phyloP scores from a whole-genome alignment of 2,888 invertebrate species.

The Trileptium ribeirensis region DNA sequence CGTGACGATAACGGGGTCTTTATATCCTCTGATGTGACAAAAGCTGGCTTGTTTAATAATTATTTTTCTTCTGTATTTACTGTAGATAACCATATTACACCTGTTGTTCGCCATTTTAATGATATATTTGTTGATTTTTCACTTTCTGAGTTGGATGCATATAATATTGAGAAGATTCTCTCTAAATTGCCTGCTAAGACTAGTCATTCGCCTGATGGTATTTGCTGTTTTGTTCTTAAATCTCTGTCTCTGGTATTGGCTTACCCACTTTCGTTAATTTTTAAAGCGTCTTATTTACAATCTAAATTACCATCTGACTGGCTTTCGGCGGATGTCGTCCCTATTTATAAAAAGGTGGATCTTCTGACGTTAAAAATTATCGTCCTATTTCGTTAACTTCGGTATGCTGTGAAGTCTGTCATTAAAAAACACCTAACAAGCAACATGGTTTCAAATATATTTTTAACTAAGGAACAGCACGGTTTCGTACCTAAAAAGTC shows the following conservation, averaged over 20 bases:
- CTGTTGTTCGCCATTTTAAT: not conserved
- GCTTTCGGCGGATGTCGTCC: not conserved
- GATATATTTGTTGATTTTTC: not conserved
- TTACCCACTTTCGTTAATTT: conserved; percentile 2
- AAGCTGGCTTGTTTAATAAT: not conserved
- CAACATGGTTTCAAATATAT: not conserved
- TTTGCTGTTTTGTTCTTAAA: not conserved
- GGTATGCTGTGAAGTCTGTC: not conserved
- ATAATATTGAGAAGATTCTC: not conserved
- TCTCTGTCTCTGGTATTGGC: not conserved
- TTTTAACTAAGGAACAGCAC: not conserved
- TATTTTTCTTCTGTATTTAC: too few species aligned
- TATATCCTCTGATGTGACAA: not conserved
- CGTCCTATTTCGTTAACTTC: not conserved
- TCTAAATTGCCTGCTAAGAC: not conserved
- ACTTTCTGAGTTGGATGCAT: not conserved
- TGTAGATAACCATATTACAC: too few species aligned
- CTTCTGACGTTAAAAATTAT: conserved; percentile 2
- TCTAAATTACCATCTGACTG: not conserved
- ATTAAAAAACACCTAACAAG: not conserved
- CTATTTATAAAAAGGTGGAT: conserved; percentile 10
- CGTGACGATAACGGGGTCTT: not conserved
- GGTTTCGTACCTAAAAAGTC: not conserved
- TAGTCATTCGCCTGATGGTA: not conserved
- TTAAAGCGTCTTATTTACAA: not conserved